A percentile compares a stretch with the other conserved stretches of the same genome.
phyloP scores from a whole-genome alignment of 2,113 vertebrate species.

The Chamaea fasciata region DNA sequence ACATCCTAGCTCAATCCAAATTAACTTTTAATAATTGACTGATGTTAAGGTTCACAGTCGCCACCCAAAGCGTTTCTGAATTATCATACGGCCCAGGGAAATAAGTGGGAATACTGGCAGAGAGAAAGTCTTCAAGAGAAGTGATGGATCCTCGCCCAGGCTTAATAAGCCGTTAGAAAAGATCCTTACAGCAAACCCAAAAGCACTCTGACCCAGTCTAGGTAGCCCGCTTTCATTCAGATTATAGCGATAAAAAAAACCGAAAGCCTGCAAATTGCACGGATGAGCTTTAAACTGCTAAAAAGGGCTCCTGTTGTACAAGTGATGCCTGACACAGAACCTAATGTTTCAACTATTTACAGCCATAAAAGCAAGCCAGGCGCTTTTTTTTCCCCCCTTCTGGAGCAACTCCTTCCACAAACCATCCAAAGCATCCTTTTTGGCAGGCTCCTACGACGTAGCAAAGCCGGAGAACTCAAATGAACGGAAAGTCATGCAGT shows the following conservation, averaged over 20 bases:
- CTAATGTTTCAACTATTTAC: constrained; percentile 61
- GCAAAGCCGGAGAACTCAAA: constrained; percentile 68
- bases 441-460: constrained; percentile 64
- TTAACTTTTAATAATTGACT: not conserved
- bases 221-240: not conserved
- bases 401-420: constrained; percentile 72
- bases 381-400: constrained; percentile 25
- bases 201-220: not conserved
- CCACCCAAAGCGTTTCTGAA: not conserved
- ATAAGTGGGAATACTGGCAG: not conserved
- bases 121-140: not conserved
- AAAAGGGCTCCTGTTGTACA: constrained; percentile 10
- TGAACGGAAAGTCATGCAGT: constrained; percentile 62
- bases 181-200: not conserved
- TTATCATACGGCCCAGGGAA: not conserved
- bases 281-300: not conserved
- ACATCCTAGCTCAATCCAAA: not conserved
- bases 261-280: not conserved
- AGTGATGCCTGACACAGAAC: constrained; percentile 52
- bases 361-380: constrained; percentile 60
- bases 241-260: not conserved
- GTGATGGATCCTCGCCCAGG: not conserved
- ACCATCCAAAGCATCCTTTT: constrained; percentile 70
- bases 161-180: not conserved
- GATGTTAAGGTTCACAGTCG: not conserved